Evolutionary conservation across 92 coral and sea anemone genomes (phyloP).

Genomic region (Actinostola sp.): DNA sequence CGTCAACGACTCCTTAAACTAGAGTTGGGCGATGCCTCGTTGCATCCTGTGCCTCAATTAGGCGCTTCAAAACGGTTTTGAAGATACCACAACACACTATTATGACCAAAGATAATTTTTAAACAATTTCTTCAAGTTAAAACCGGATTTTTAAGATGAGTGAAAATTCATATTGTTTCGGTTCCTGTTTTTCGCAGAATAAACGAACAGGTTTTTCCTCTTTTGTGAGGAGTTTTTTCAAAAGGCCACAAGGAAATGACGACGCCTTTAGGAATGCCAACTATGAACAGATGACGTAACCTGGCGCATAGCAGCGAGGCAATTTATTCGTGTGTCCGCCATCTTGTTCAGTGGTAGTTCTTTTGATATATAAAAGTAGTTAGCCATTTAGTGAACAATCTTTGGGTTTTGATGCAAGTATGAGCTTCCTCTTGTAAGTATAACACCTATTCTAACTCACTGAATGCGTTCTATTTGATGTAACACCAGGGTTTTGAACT

Average conservation of each 20-base stretch:
- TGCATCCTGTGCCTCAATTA: too few relatives aligned
- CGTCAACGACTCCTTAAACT: too few relatives aligned
- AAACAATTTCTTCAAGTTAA: too few relatives aligned
- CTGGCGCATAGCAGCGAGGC: constrained; percentile 24
- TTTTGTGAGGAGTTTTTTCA: neutral
- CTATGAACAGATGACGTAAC: constrained; percentile 44
- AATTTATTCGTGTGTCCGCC: constrained; percentile 39
- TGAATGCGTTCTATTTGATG: neutral
- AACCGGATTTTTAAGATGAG: too few relatives aligned
- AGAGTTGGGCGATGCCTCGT: too few relatives aligned
- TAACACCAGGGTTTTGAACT: neutral
- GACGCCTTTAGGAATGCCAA: constrained; percentile 14
- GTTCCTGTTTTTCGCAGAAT: neutral
- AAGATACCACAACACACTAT: too few relatives aligned
- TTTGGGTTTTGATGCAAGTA: constrained; percentile 55
- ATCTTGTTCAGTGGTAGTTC: constrained; percentile 19
- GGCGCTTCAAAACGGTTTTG: too few relatives aligned
- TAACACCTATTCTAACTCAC: constrained; percentile 1
- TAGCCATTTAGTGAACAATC: constrained; percentile 17
- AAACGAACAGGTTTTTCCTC: neutral
- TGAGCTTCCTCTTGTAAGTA: constrained; percentile 99
- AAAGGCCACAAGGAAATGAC: constrained; percentile 19
- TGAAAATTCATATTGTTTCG: too few relatives aligned
- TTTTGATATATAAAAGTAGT: neutral
- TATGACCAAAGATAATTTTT: too few relatives aligned